Conservation (phyloP, 2,113 vertebrate species). For the Oncorhynchus tshawytscha region DNA sequence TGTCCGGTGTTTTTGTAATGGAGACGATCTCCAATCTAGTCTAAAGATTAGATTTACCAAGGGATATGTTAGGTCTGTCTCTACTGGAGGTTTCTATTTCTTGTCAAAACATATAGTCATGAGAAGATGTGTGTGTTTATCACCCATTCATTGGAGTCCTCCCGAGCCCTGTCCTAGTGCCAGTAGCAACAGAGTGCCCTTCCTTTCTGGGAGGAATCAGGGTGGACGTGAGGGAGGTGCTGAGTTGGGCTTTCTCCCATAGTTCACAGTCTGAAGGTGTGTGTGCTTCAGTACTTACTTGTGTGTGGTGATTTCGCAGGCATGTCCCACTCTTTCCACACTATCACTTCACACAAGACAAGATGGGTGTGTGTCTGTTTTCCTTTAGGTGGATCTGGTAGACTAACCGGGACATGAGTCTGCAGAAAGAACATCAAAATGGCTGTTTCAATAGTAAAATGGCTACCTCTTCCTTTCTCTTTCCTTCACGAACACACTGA, state of each 20-base stretch:
- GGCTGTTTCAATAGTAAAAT: neutral
- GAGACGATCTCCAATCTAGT: neutral
- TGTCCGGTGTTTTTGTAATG: neutral
- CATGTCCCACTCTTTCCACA: neutral
- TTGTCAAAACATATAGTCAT: neutral
- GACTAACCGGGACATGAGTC: neutral
- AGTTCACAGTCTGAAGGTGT: neutral
- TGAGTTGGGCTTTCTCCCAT: slow-evolving; percentile 4
- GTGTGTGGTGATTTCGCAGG: neutral
- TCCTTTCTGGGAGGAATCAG: slow-evolving; percentile 25
- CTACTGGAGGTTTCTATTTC: neutral
- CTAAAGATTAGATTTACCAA: neutral
- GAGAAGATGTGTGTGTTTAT: too few relatives aligned
- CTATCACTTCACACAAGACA: neutral
- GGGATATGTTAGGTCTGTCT: neutral
- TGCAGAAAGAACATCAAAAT: neutral
- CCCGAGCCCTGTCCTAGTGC: neutral
- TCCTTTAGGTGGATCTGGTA: slow-evolving; percentile 2
- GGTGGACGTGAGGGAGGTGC: slow-evolving; percentile 9
- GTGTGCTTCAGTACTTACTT: neutral
- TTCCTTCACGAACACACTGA: neutral
- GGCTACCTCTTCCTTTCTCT: too few relatives aligned
- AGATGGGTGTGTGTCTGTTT: slow-evolving; percentile 13
- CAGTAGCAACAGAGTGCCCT: neutral
- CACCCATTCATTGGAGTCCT: too few relatives aligned